Conservation (phyloP, 2,113 vertebrate genomes). For the Xenopus borealis region DNA sequence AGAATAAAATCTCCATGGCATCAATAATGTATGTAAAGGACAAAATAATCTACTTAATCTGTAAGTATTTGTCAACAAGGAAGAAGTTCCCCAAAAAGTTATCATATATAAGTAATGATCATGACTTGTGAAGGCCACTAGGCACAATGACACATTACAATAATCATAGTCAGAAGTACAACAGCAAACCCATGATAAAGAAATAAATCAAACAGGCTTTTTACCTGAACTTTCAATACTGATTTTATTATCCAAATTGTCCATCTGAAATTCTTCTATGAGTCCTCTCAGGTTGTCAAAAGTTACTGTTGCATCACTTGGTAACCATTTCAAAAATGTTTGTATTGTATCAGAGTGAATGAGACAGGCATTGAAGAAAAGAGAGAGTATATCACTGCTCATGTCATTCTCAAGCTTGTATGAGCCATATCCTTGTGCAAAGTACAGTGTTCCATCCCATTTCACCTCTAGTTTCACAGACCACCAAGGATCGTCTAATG, state of each 20-base stretch:
- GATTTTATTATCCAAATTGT: neutral
- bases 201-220: neutral
- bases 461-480: slow-evolving; percentile 60
- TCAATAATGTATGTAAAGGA: too few relatives aligned
- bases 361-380: slow-evolving; percentile 64
- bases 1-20: too few relatives aligned
- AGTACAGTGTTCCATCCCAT: slow-evolving; percentile 34
- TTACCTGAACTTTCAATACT: slow-evolving; percentile 52
- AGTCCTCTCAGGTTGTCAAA: slow-evolving; percentile 51
- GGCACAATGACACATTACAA: too few relatives aligned
- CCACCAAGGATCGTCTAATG: slow-evolving; percentile 74
- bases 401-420: slow-evolving; percentile 67
- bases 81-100: too few relatives aligned
- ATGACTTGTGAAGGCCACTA: too few relatives aligned
- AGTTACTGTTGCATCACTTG: slow-evolving; percentile 1
- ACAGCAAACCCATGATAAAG: neutral
- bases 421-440: slow-evolving; percentile 60
- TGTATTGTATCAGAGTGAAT: slow-evolving; percentile 20
- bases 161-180: too few relatives aligned
- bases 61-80: too few relatives aligned
- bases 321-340: slow-evolving; percentile 64
- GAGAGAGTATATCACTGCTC: slow-evolving; percentile 56
- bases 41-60: too few relatives aligned
- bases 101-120: too few relatives aligned
- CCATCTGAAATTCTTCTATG: slow-evolving; percentile 48